Base-by-base conservation (phyloP, 2,888 invertebrate genomes). In the Charanyca ferruginea region DNA sequence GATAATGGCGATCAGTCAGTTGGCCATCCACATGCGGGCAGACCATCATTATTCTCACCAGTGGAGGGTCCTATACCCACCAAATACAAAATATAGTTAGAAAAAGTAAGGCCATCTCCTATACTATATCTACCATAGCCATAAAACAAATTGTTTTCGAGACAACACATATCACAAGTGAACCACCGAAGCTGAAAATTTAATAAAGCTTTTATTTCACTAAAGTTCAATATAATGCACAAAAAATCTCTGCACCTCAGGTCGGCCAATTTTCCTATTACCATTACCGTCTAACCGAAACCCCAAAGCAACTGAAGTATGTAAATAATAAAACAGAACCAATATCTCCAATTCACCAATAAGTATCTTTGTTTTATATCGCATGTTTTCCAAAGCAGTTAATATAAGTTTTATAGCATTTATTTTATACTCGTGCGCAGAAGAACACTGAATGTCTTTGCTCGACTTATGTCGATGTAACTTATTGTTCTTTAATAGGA, bases 381-480 rank as follows among this genome's bases (percentile, higher is more conserved):
- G 54, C 53, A 72, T 53, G 66, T 80, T 68, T 67, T 66, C 67
- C 52, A 61, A 65, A 32, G 66, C 65, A 68, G 73, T 75, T 83
- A 73, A 78, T 83, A 82, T 79, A 75, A 74, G 63, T 84, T 82
- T 83, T 75, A 83, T 76, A 70, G 79, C 63, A 77, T 83, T 78
- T 80, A 79, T 83, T 83, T 83, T 82, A 80, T 83, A 78, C 69
- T 81, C 75, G 79, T 73, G 75, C 78, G 66, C 79, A 66, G 66
- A 71, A 73, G 75, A 73, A 82, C 83, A 75, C 77, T 65, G 75
- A 81, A 80, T 75, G 83, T 85, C 84, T 82, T 83, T 81, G 81
- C 75, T 73, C 72, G 81, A 81, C 84, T 77, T 79, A 81, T 72
- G 83, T 81, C 77, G 77, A 77, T 79, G 80, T 82, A 77, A 80